Base-by-base conservation (phyloP, 2,113 vertebrate genomes). In the Rhodinocichla rosea region DNA sequence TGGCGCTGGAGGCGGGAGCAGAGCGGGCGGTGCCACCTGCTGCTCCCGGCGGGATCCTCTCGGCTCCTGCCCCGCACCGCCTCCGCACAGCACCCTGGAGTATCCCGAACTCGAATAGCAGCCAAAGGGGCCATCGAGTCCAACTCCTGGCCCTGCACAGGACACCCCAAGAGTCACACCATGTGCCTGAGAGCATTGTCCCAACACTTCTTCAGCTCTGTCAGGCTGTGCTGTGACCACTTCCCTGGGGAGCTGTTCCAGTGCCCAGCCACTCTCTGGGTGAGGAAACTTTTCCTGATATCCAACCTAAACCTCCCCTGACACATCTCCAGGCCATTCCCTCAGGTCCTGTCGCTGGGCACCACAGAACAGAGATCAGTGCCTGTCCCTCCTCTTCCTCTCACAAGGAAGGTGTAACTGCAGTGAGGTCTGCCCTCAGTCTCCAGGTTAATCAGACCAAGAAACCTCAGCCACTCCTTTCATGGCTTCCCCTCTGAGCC, bases 171-270 rank as follows among this genome's bases (percentile, higher is more conserved):
- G 7, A 28, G 9, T 42, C 42, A 65, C 59, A 19, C 10, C 50
- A 0, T 7, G 76, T 7, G 10, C 12, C 32, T 4, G 0, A 50
- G 26, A 13, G 32, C 2, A 3, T 1, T 42, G 4, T 6, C 8
- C 86, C 27, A 27, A 1, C 1, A 0, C 5, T 27, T 8, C 42
- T 6, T 49, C 50, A 27, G 0, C 50, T 64, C 42, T 23, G 20
- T 3, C 76, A 19, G 57, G 14, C 42, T 73, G 75, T 33, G 76
- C 42, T 57, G 59, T 37, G 32, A 16, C 4, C 27, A 2, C 59
- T 50, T 0, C 42, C 35, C 18, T 23, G 67, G 15, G 22, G 35
- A 64, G 35, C 40, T 57, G 22, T 33, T 37, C 42, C 59, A 65
- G 35, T 9, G 76, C 59, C 16, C 40, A 26, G 0, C 0, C 44